These are phyloP conservation scores for Plestiodon gilberti DNA, from an alignment of 2,113 vertebrate species.

Conservation along the genomic window DNA sequence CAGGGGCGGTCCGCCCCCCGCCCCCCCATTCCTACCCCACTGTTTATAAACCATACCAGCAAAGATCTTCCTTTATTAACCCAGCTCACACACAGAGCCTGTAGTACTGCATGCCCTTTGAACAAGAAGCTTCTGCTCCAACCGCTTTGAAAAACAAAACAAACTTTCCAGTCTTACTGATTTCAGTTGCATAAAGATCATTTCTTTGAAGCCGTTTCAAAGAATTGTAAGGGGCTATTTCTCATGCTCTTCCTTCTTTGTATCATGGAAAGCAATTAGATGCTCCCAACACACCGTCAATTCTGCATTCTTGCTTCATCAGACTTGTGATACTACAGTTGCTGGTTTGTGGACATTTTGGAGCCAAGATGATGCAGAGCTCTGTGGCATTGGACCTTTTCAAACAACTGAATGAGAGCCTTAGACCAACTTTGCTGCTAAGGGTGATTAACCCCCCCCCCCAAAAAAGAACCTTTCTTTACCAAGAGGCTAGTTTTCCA, in stretches of 20 bases:
- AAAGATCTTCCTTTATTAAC: slow-evolving; percentile 17
- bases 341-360: neutral
- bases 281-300: neutral
- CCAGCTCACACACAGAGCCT: slow-evolving; percentile 26
- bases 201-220: slow-evolving; percentile 24
- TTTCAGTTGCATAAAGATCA: neutral
- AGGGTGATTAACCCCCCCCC: neutral
- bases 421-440: neutral
- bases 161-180: neutral
- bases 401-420: neutral
- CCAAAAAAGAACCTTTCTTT: neutral
- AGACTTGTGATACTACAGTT: neutral
- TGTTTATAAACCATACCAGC: slow-evolving; percentile 23
- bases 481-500: slow-evolving; percentile 2
- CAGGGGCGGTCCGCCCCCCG: too few relatives aligned
- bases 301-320: neutral
- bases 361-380: neutral
- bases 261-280: neutral
- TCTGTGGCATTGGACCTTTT: neutral
- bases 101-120: neutral
- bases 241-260: neutral
- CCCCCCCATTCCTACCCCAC: too few relatives aligned
- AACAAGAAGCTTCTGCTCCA: neutral
- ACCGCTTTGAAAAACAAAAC: neutral
- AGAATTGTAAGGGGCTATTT: slow-evolving; percentile 1